Percentiles rank a stretch among this genome's conserved stretches.
phyloP scores from a whole-genome alignment of 2,113 vertebrate genomes.

The Arvicanthis niloticus region DNA sequence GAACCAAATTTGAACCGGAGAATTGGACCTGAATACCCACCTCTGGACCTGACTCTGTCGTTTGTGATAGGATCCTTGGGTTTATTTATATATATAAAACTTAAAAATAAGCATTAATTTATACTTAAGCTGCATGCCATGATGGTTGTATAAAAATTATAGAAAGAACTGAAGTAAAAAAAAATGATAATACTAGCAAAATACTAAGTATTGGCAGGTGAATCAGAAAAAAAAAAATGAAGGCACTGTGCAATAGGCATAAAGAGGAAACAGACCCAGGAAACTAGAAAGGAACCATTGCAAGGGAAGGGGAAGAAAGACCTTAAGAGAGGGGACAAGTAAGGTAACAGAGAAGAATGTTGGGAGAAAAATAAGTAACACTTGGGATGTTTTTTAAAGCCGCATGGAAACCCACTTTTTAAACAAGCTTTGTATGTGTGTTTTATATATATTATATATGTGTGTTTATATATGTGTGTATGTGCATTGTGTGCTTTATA shows the following conservation, averaged over 20 bases:
- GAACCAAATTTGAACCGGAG: not conserved
- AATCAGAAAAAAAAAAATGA: slow-evolving; percentile 41
- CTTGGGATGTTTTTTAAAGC: not conserved
- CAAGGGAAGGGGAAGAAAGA: not conserved
- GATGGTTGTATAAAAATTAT: not conserved
- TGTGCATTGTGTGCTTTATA: not conserved
- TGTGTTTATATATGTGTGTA: no score
- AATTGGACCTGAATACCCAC: not conserved
- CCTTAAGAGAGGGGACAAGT: not conserved
- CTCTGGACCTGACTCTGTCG: not conserved
- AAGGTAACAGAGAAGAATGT: not conserved
- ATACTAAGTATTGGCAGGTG: not conserved
- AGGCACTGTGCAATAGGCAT: not conserved
- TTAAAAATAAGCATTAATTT: not conserved
- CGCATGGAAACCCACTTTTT: not conserved
- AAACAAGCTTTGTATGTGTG: not conserved
- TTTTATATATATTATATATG: no score
- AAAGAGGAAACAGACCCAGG: not conserved
- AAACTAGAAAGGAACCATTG: not conserved
- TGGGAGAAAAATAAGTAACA: not conserved
- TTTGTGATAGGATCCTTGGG: not conserved
- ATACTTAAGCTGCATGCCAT: not conserved
- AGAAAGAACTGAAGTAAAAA: not conserved
- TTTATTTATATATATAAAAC: slow-evolving; percentile 4
- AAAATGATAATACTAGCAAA: not conserved